Evolutionary conservation across 2,113 vertebrate species (phyloP).

Genomic region (Chlorocebus sabaeus): DNA sequence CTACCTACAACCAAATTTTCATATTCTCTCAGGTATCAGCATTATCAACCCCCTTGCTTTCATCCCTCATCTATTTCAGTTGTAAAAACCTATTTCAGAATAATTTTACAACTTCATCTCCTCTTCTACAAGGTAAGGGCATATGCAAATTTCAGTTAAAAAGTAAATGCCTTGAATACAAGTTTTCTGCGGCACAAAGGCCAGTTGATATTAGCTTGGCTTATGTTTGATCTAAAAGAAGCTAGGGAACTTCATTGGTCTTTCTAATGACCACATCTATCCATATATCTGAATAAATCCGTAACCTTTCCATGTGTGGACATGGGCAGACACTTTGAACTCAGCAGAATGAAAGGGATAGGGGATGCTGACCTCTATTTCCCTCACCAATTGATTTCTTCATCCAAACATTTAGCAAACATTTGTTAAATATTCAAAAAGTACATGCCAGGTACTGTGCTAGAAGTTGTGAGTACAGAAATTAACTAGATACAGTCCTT

Average conservation of each 20-base stretch:
- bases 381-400: neutral
- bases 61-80: neutral
- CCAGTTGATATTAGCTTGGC: neutral
- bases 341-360: neutral
- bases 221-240: neutral
- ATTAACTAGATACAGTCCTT: neutral
- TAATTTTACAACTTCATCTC: neutral
- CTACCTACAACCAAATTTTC: neutral
- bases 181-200: neutral
- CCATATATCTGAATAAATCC: neutral
- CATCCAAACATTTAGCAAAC: neutral
- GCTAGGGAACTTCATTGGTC: neutral
- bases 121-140: neutral
- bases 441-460: neutral
- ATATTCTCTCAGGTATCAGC: neutral
- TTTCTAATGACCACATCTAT: neutral
- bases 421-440: neutral
- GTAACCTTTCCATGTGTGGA: too few relatives aligned
- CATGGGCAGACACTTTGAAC: neutral
- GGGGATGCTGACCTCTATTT: neutral
- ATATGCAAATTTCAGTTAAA: constrained; percentile 13
- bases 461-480: neutral
- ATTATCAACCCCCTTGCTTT: neutral
- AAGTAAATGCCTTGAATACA: neutral
- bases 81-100: neutral